Base-by-base conservation (phyloP, 2,113 vertebrate species). In the Peromyscus leucopus region DNA sequence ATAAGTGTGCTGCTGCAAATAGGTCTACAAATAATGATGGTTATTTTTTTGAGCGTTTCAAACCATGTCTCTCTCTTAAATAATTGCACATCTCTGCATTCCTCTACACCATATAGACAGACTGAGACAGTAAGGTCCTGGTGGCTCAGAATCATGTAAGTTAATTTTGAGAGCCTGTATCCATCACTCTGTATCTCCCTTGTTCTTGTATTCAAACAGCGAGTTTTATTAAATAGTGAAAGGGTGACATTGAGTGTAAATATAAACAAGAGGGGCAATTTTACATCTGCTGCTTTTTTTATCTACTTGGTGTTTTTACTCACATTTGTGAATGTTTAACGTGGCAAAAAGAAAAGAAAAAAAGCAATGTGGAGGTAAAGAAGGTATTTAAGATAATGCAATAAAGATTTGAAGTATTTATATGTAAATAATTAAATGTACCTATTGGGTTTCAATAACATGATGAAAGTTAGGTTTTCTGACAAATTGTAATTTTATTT, bases 211-310 rank as follows among this genome's bases (percentile, higher is more conserved):
- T 55, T 75, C 22, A 93, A 85, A 48, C 46, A 57, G 5, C 42
- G 65, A 8, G 82, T 89, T 95, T 83, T 61, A 82, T 59, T 48
- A 89, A 90, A 94, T 24, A 24, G 7, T 91, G 51, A 89, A 67
- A 93, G 22, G 5, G 55, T 8, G 91, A 3, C 9, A 74, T 7
- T 21, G 28, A 9, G 82, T 88, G 9, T 72, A 42, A 89, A 63
- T 65, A 11, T 85, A 39, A 83, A 78, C 0, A 72, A 42, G 2
- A 65, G 65, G 0, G 76, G 1, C 71, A 90, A 89, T 7, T 84
- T 80, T 39, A 92, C 75, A 28, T 78, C 19, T 88, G 63, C 7
- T 5, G n/a, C 83, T 21, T 72, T 16, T 33, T 33, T 42, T 19
- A 91, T 4, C 59, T 33, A 19, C 11, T 79, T 75, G 42, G 63